A percentile compares a stretch with the other conserved stretches of the same genome.
Conservation (phyloP, 2,113 vertebrate species). For the Prionailurus bengalensis region DNA sequence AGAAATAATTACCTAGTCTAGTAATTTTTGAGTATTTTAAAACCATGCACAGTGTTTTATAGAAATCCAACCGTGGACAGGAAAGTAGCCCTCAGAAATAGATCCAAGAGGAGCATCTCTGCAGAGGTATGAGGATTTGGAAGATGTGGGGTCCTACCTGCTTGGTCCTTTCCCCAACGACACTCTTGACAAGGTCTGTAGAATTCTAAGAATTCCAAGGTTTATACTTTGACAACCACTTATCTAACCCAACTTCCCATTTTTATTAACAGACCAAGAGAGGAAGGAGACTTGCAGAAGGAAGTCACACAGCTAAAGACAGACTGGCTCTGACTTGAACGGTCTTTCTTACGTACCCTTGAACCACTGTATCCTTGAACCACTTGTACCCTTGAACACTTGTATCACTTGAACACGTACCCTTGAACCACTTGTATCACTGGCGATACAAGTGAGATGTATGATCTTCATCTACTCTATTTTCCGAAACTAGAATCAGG, state of each 20-base stretch:
- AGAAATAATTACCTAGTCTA: not conserved
- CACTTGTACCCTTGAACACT: too few species aligned
- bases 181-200: not conserved
- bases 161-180: not conserved
- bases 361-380: not conserved
- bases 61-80: not conserved
- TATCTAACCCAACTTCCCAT: not conserved
- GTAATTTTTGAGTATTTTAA: slow-evolving; percentile 26
- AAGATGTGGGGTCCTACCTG: not conserved
- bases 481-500: not conserved
- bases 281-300: not conserved
- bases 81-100: not conserved
- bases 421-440: not conserved
- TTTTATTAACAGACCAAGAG: not conserved
- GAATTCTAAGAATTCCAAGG: not conserved
- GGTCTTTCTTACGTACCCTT: not conserved
- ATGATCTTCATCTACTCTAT: not conserved
- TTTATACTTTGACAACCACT: not conserved
- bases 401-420: not conserved
- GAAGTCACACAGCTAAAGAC: not conserved
- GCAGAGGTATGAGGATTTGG: not conserved
- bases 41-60: not conserved
- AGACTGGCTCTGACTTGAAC: not conserved
- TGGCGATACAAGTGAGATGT: not conserved
- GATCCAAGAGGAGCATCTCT: not conserved